phyloP scores from a whole-genome alignment of 1,140 invertebrate species.

The Antheraea mylitta region DNA sequence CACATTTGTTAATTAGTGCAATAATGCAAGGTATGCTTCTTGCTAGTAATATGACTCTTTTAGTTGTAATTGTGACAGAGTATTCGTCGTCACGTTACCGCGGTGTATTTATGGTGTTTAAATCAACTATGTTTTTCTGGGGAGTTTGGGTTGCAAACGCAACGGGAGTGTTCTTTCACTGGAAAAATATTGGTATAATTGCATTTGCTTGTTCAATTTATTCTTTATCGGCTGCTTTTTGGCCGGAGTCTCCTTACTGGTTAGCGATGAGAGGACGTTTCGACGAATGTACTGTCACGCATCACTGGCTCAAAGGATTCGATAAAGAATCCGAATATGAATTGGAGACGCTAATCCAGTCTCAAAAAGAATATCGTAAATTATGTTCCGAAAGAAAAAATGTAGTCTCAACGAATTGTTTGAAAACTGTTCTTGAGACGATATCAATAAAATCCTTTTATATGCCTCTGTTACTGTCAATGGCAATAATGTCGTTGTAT shows the following conservation, averaged over 20 bases:
- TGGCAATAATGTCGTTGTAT: constrained; percentile 25
- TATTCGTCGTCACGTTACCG: constrained; percentile 37
- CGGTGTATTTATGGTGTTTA: constrained; percentile 39
- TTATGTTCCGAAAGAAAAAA: neutral
- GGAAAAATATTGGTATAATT: neutral
- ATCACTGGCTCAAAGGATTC: constrained; percentile 18
- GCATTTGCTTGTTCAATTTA: constrained; percentile 24
- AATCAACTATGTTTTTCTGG: constrained; percentile 37
- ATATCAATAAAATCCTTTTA: constrained; percentile 14
- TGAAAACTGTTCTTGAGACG: constrained; percentile 11
- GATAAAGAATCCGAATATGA: constrained; percentile 26
- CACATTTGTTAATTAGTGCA: too few relatives aligned
- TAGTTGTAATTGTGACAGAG: constrained; percentile 35
- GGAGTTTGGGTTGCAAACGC: constrained; percentile 34
- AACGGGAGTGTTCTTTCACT: neutral
- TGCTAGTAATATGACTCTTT: constrained; percentile 20
- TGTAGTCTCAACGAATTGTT: constrained; percentile 4
- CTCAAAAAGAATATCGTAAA: too few relatives aligned
- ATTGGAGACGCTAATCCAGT: constrained; percentile 22
- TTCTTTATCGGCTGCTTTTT: neutral
- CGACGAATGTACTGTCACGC: too few relatives aligned
- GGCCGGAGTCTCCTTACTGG: too few relatives aligned
- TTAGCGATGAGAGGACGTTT: constrained; percentile 23
- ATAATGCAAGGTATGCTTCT: neutral
- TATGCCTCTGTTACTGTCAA: constrained; percentile 19